Evolutionary conservation across 1,140 invertebrate species (phyloP).

Genomic region (Pectinophora gossypiella): DNA sequence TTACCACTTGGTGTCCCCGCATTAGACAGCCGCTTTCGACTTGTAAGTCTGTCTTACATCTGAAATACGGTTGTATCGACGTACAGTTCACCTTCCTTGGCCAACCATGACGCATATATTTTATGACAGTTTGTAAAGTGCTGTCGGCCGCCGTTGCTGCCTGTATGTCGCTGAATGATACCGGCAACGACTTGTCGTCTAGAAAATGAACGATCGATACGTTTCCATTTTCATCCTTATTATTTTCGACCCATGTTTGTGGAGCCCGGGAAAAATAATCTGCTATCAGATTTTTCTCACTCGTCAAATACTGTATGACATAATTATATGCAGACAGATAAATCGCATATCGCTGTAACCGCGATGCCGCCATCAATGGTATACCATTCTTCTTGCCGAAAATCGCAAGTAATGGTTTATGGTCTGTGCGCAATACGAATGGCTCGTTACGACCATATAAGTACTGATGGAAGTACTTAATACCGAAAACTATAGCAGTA

Average conservation of each 20-base stretch:
- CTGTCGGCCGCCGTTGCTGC: neutral
- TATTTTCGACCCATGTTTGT: neutral
- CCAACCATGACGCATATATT: neutral
- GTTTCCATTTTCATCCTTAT: neutral
- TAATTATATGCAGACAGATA: conserved; percentile 6
- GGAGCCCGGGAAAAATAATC: neutral
- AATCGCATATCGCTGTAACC: no score
- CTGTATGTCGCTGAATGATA: neutral
- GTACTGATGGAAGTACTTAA: neutral
- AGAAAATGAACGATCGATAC: neutral
- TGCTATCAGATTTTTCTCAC: neutral
- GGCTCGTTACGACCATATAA: neutral
- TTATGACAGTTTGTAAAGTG: neutral
- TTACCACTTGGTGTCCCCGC: conserved; percentile 30
- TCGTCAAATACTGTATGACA: neutral
- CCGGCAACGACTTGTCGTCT: neutral
- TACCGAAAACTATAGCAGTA: no score
- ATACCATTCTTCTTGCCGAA: neutral
- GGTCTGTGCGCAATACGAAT: neutral
- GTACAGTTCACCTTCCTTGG: neutral
- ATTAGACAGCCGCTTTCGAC: conserved; percentile 9
- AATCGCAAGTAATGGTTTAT: neutral
- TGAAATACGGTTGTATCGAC: conserved; percentile 4
- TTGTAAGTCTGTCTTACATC: conserved; percentile 5
- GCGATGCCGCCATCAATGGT: neutral